Evolutionary conservation across 64 coral and sea anemone genomes (phyloP), one percentile per base, ranked within the genome.

Genomic region (Montipora capricornis): DNA sequence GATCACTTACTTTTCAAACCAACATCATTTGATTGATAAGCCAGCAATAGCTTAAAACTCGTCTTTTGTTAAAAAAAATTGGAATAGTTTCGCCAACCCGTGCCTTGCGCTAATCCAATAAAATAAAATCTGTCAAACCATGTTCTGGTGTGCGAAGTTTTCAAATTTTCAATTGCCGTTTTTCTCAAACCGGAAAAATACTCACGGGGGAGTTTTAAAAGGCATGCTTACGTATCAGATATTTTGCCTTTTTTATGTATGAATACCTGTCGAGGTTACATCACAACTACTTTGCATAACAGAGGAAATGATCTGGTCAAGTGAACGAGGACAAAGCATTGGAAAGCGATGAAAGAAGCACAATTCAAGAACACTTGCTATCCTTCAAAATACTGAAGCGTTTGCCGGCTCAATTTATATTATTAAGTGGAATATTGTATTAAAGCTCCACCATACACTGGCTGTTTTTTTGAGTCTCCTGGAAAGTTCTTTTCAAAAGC

Each of bases 281-380:
- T 86, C 82, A 86, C 66, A 68, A 16, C 64, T 73, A 50, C 44
- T 86, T 86, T 20, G 82, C 82, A 86, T 86, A 86, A 86, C 82
- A 86, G 66, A 71, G 19, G 66, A 47, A 71, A 86, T 20, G 45
- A 70, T 64, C 16, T 48, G 82, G 61, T 50, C 45, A 29, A 86
- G 64, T 70, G 82, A 48, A 51, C 67, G 66, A 86, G 45, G 45
- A 71, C 20, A 20, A 73, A 86, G 20, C 48, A 71, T 66, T 51
- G 3, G 0, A 50, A 85, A 71, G 66, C 47, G 5, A 70, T 5
- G 14, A 19, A 73, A 17, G 53, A 8, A 57, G 6, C 6, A 57
- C 53, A 57, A 57, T 57, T 11, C 37, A 37, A 2, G 53, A 57
- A 6, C 53, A 11, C 53, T 57, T 57, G 11, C 53, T 57, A 57